A percentile compares a stretch with the other conserved stretches of the same genome.
phyloP scores from a whole-genome alignment of 2,888 invertebrate species.

The Nyleta sp. region DNA sequence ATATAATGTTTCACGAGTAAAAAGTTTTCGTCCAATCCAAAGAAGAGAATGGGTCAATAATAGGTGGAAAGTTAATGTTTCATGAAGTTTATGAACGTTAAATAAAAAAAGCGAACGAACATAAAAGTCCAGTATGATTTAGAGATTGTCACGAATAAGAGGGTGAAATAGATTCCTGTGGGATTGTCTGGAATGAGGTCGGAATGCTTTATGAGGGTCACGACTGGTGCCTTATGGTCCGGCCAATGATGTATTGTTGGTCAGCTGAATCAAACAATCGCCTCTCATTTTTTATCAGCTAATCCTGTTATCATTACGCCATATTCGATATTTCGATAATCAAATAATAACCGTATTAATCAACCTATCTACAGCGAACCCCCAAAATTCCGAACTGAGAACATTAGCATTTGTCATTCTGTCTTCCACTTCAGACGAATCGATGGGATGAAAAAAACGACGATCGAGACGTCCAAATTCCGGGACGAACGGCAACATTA shows the following conservation, averaged over 20 bases:
- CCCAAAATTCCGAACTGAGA: too few species aligned
- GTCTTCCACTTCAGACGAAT: conserved; percentile 17
- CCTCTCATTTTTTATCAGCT: conserved; percentile 65
- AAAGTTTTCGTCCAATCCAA: conserved; percentile 10
- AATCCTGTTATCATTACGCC: conserved; percentile 51
- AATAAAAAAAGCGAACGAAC: conserved; percentile 50
- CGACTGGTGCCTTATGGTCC: conserved; percentile 76
- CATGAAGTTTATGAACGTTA: conserved; percentile 56
- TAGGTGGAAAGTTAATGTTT: conserved; percentile 49
- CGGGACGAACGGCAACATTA: conserved; percentile 40
- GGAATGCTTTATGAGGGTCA: conserved; percentile 78
- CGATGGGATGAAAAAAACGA: conserved; percentile 32
- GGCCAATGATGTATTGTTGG: conserved; percentile 75
- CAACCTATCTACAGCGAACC: too few species aligned
- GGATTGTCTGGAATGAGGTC: conserved; percentile 76
- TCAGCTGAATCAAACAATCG: conserved; percentile 74
- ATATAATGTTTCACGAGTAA: not conserved
- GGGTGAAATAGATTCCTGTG: conserved; percentile 76
- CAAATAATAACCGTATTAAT: conserved; percentile 43
- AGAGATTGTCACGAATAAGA: conserved; percentile 67
- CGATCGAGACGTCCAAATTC: conserved; percentile 24
- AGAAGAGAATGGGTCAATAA: conserved; percentile 28
- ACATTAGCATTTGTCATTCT: conserved; percentile 31
- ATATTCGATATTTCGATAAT: conserved; percentile 26
- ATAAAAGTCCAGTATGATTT: conserved; percentile 67